Conservation (phyloP, 2,888 invertebrate species). For the Phalera bucephala region DNA sequence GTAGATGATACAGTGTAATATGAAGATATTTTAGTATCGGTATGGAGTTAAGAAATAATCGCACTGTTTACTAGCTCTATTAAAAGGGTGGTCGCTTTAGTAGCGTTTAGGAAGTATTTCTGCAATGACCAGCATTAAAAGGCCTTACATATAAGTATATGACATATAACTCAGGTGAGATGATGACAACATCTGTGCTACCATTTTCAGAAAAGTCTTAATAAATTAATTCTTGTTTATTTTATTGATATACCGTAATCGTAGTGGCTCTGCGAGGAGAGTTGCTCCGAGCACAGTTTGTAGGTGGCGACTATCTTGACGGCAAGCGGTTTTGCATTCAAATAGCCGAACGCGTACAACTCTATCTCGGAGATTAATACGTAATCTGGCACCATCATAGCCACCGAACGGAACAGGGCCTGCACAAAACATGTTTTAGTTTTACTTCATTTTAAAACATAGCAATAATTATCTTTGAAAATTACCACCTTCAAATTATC, state of each 20-base stretch:
- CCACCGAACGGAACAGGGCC: slow-evolving; percentile 96
- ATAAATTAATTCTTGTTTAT: too few relatives aligned
- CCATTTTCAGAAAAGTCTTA: too few relatives aligned
- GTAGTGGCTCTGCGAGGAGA: slow-evolving; percentile 96
- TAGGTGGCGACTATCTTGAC: slow-evolving; percentile 98
- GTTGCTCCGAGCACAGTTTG: slow-evolving; percentile 95
- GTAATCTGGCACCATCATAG: slow-evolving; percentile 99
- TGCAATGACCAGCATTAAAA: too few relatives aligned
- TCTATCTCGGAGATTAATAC: slow-evolving; percentile 97
- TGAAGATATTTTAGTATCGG: too few relatives aligned
- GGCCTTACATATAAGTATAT: too few relatives aligned
- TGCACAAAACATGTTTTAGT: slow-evolving; percentile 44
- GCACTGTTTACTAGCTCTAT: too few relatives aligned
- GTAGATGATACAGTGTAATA: too few relatives aligned
- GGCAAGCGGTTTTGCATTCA: slow-evolving; percentile 93
- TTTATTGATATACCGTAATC: slow-evolving; percentile 88
- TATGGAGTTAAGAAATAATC: too few relatives aligned
- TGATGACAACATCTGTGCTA: too few relatives aligned
- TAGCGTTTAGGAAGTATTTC: too few relatives aligned
- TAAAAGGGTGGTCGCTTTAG: too few relatives aligned
- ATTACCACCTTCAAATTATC: slow-evolving; percentile 95
- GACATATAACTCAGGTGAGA: too few relatives aligned
- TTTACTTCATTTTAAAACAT: background rate
- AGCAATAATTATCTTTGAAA: background rate
- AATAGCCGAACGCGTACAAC: slow-evolving; percentile 95